Base-by-base conservation (phyloP, 2,888 invertebrate species). In the Serripes groenlandicus region DNA sequence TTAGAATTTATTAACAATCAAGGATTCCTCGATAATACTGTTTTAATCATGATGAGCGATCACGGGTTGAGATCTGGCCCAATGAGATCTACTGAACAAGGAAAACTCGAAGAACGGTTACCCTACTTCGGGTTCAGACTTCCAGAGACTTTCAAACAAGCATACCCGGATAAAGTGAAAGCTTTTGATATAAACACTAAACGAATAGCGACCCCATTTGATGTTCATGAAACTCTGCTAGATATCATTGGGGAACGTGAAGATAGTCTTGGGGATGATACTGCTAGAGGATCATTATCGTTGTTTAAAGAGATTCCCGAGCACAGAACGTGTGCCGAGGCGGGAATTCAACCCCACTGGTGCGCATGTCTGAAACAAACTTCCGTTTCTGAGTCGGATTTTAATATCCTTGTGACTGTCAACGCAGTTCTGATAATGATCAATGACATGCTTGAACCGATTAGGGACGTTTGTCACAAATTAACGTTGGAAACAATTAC, bases 281-380 rank as follows among this genome's bases (percentile, higher is more conserved):
- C n/a, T n/a, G n/a, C n/a, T 75, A 87, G 94, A 68, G 93, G 93
- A 9, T 91, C n/a, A n/a, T n/a, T 93, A 58, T 94, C 94, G 73
- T 85, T 94, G 52, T 92, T 95, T 81, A 78, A 82, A 52, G 86
- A 90, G 74, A 92, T 94, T 30, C 97, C 98, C 0, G 92, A 95
- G 15, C 96, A 97, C 87, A 95, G 98, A 32, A 97, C 97, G 5
- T 98, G 98, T 93, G 96, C 96, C 4, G 97, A 98, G 93, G 99
- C 99, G 0, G 97, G 97, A 75, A 97, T 99, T 79, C 98, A 98
- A 93, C 97, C 98, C 0, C 99, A 99, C 94, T 99, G 99, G 99
- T 99, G 99, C 93, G 97, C 98, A 0, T 99, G 99, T 93, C 95
- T 98, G 0, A 96, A 96, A n/a, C 99, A 98, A 98, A 94, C 96